Base-by-base conservation (phyloP, 2,888 invertebrate genomes). In the Calameuta pallipes region DNA sequence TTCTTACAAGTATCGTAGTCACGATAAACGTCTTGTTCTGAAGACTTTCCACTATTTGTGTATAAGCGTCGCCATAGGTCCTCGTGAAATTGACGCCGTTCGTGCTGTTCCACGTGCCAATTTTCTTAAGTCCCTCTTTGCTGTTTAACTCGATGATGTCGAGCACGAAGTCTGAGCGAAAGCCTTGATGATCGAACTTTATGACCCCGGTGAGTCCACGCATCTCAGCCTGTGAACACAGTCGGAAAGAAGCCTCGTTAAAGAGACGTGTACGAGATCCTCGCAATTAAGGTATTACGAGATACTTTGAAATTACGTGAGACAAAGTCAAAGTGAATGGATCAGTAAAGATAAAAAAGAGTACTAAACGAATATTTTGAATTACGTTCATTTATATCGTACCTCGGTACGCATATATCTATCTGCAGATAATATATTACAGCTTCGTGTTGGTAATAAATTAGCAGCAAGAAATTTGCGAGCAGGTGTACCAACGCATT, bases 111-210 rank as follows among this genome's bases (percentile, higher is more conserved):
- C 97, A 97, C 68, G 94, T 95, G 70, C 97, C 97, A 80, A 97
- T 96, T 92, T 96, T 96, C 88, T 95, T 95, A 76, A 97, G 92
- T 0, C 97, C 97, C 79, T 95, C 95, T 85, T 97, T 95, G 77
- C 95, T 96, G 81, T 90, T 91, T 83, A 98, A 93, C 91, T 98
- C 98, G 82, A 99, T 95, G 85, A 99, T 96, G 90, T 98, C 98
- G 85, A 99, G 93, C 82, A 96, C 95, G 90, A 98, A 98, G 91
- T 98, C 96, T 74, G 97, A 96, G 80, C 99, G 94, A 92, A 97
- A 97, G 77, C 99, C 98, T 92, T 97, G 96, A 92, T 97, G 96
- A 92, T 98, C 98, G 92, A 98, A 98, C 92, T 97, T 97, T 87
- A 98, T 97, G 79, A 96, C 95, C 82, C 98, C 98, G 1, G 98